These are phyloP conservation scores for Notamacropus eugenii DNA, from an alignment of 2,797 vertebrate genomes.

Conservation along the genomic window DNA sequence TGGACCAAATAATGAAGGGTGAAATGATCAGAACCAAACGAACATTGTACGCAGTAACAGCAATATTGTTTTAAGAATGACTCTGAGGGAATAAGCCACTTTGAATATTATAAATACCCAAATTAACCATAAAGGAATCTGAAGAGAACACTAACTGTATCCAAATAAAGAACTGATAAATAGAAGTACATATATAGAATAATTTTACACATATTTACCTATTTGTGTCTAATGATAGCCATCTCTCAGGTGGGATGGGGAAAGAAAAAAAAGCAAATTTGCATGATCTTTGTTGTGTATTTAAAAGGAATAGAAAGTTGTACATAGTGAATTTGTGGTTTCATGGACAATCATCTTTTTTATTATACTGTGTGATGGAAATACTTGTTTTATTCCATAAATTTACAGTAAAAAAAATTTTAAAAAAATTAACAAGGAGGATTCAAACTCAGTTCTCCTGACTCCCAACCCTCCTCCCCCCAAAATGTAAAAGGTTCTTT, in stretches of 20 bases:
- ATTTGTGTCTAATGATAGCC: no score
- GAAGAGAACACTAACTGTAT: background rate
- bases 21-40: background rate
- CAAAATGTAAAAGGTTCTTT: background rate
- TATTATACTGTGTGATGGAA: background rate
- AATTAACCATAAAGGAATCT: background rate
- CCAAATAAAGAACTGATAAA: background rate
- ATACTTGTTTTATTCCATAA: background rate
- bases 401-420: background rate
- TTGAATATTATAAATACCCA: background rate
- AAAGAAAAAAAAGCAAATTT: no score
- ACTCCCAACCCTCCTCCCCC: rapidly evolving
- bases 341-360: background rate
- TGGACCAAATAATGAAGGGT: background rate
- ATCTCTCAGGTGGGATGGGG: no score
- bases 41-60: background rate
- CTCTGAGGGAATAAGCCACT: background rate
- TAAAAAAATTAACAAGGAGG: background rate
- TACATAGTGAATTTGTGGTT: background rate
- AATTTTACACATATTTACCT: background rate
- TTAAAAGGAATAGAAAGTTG: no score
- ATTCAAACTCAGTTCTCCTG: background rate
- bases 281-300: no score
- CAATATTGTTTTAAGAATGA: background rate
- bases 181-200: background rate